phyloP scores from a whole-genome alignment of 2,888 invertebrate genomes.

The Ectropis crepuscularia region DNA sequence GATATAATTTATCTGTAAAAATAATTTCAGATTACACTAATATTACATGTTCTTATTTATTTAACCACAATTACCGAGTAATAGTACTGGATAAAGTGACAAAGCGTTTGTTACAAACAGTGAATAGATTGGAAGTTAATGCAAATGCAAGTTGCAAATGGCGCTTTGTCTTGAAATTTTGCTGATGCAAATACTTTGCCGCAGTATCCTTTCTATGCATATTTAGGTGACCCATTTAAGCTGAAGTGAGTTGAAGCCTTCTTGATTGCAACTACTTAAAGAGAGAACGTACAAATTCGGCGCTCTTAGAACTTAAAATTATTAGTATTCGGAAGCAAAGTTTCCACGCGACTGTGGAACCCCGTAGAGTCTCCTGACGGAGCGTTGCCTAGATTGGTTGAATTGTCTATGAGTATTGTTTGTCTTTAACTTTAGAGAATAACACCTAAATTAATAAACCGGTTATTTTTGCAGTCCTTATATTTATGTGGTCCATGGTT shows the following conservation, averaged over 20 bases:
- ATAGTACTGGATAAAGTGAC: background rate
- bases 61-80: no score
- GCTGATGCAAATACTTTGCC: constrained; percentile 51
- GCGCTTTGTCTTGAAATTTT: constrained; percentile 42
- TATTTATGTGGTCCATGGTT: no score
- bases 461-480: no score
- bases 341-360: background rate
- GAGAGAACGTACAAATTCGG: background rate
- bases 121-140: constrained; percentile 37
- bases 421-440: no score
- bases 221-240: constrained; percentile 45
- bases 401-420: no score
- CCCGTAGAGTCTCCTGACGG: no score
- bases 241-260: constrained; percentile 25
- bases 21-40: no score
- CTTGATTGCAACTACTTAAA: constrained; percentile 37
- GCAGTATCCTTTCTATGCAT: constrained; percentile 50
- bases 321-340: constrained; percentile 1
- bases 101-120: constrained; percentile 11
- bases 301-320: constrained; percentile 5
- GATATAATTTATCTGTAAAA: constrained; percentile 17
- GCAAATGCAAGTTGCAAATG: constrained; percentile 48
- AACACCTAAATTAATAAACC: no score
- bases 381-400: no score
- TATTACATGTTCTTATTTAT: no score